phyloP scores from a whole-genome alignment of 2,888 invertebrate species.

The Patella ulyssiponensis region DNA sequence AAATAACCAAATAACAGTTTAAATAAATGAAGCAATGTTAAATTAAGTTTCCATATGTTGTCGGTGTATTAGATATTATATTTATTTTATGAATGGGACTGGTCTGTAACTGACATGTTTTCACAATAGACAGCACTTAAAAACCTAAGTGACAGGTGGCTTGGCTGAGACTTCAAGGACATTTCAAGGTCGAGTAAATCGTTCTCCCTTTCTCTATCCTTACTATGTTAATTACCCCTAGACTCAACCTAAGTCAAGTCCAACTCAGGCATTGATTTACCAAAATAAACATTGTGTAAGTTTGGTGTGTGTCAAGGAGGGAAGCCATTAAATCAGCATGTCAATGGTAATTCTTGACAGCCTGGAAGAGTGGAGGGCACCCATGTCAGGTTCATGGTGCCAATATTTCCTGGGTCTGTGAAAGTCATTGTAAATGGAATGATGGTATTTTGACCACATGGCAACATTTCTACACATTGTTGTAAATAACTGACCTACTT shows the following conservation, averaged over 20 bases:
- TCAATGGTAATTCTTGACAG: conserved; percentile 4
- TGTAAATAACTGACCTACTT: no score
- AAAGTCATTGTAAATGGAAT: not conserved
- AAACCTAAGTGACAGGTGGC: not conserved
- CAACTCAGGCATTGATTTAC: not conserved
- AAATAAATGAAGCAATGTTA: no score
- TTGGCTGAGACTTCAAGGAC: not conserved
- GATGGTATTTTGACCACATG: conserved; percentile 5
- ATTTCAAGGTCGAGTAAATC: not conserved
- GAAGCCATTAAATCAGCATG: conserved; percentile 3
- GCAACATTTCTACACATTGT: not conserved
- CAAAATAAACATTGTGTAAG: conserved; percentile 2
- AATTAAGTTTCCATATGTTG: no score
- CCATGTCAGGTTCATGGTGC: no score
- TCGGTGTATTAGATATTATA: no score
- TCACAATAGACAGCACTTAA: no score
- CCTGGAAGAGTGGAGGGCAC: not conserved
- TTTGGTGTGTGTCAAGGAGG: not conserved
- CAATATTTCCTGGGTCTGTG: not conserved
- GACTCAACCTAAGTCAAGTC: no score
- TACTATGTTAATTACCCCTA: no score
- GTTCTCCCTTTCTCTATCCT: no score
- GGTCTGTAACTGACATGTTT: no score
- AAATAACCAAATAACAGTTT: no score
- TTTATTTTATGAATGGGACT: no score